Percentiles rank a stretch among this genome's conserved stretches.
These are phyloP conservation scores for Periophthalmus modestus DNA, from an alignment of 2,113 vertebrate genomes.

Conservation along the genomic window DNA sequence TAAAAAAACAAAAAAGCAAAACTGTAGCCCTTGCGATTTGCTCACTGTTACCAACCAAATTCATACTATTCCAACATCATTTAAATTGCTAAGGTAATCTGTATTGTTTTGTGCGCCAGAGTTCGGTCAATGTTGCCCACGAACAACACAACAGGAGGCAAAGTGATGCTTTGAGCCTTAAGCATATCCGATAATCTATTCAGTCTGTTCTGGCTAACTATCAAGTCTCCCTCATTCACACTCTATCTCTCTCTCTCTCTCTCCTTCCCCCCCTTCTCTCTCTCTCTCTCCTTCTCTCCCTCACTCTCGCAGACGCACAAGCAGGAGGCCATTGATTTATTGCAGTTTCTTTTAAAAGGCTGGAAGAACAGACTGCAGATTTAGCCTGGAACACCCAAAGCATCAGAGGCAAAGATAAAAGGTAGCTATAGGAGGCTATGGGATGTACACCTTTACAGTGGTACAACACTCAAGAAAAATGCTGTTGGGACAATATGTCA, in stretches of 20 bases:
- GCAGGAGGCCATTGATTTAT: conserved; percentile 49
- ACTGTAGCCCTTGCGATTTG: background rate
- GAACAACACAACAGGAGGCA: conserved; percentile 35
- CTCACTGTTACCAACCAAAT: background rate
- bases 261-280: background rate
- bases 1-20: too few relatives aligned
- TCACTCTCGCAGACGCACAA: background rate
- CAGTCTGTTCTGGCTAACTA: conserved; percentile 34
- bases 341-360: conserved; percentile 27
- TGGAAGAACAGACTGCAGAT: conserved; percentile 26
- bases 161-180: conserved; percentile 40
- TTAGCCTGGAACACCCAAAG: conserved; percentile 19
- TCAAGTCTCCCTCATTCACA: conserved; percentile 27
- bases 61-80: background rate
- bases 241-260: background rate
- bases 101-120: background rate
- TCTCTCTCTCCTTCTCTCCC: conserved; percentile 14
- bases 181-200: conserved; percentile 32
- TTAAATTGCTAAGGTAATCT: background rate
- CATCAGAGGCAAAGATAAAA: conserved; percentile 32
- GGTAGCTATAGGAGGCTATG: conserved; percentile 2
- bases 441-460: conserved; percentile 17
- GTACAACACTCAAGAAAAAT: background rate
- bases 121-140: conserved; percentile 22
- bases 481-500: too few relatives aligned